Base-by-base conservation (phyloP, 2,888 invertebrate species). In the Diploptera punctata region DNA sequence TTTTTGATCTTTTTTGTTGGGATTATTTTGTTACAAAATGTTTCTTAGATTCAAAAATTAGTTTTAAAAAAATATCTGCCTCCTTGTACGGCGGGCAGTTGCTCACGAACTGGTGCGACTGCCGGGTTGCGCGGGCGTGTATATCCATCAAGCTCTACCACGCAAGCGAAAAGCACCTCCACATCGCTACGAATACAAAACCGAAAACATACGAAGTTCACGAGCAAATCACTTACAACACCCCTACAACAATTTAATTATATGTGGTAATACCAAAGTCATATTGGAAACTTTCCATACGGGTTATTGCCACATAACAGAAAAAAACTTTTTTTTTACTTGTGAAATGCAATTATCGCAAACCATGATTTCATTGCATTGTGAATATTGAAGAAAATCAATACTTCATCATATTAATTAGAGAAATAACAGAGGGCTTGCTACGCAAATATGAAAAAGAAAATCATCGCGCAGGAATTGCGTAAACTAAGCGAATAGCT, bases 141-240 rank as follows among this genome's bases (percentile, higher is more conserved):
- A 4, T 29, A 57, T 18, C n/a, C 26, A 26, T 13, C 29, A 3
- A 29, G 33, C 57, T 44, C 65, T 33, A 65, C 29, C 47, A 65
- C 65, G 44, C 47, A 47, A 24, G 26, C 26, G 24, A 16, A 16
- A n/a, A 21, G 26, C 16, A 10, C 24, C 16, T 24, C 10, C 16
- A 16, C 7, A 9, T 1, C 54, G 24, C 18, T 10, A 16, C 65
- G 47, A 10, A 47, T 3, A 21, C 19, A 31, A 2, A 21, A 5
- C 43, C 65, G 65, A 47, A 44, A 44, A 43, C 9, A 5, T n/a
- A 43, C 65, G 65, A 65, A 47, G n/a, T 16, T 38, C 13, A 2
- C 33, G 43, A 33, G 62, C 62, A 62, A n/a, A 62, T 62, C 38
- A 62, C 62, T 38, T 19, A 61, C 60, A 60, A 60, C 29, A 31